phyloP scores from a whole-genome alignment of 1,140 invertebrate genomes.

The Drosophila albomicans region DNA sequence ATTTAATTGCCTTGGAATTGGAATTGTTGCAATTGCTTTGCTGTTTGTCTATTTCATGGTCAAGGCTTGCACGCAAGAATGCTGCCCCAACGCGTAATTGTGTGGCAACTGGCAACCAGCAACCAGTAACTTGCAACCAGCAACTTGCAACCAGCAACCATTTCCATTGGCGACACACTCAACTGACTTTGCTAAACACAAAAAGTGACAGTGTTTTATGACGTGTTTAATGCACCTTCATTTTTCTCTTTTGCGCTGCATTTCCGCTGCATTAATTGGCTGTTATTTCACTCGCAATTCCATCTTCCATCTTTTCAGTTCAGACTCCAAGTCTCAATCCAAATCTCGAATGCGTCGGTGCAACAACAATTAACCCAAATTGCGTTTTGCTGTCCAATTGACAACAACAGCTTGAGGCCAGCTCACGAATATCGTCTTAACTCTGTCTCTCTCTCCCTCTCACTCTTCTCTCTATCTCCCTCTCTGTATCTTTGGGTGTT shows the following conservation, averaged over 20 bases:
- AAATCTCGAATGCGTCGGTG: constrained; percentile 53
- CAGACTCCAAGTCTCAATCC: background rate
- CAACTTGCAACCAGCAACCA: constrained; percentile 7
- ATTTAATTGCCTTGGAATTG: constrained; percentile 70
- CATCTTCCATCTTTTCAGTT: background rate
- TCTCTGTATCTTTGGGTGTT: constrained; percentile 5
- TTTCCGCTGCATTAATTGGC: constrained; percentile 74
- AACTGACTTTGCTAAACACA: background rate
- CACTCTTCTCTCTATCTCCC: background rate
- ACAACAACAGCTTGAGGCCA: constrained; percentile 55
- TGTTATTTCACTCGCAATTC: background rate
- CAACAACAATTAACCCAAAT: constrained; percentile 79
- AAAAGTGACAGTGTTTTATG: constrained; percentile 78
- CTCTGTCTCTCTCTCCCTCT: constrained; percentile 4
- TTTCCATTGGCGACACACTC: constrained; percentile 25
- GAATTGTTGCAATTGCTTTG: constrained; percentile 31
- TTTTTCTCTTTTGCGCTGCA: constrained; percentile 7
- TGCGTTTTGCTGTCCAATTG: constrained; percentile 58
- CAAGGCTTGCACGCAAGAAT: constrained; percentile 74
- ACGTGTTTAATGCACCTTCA: constrained; percentile 8
- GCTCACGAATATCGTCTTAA: constrained; percentile 66
- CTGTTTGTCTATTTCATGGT: constrained; percentile 70
- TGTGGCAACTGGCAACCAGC: constrained; percentile 39
- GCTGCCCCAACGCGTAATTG: constrained; percentile 40
- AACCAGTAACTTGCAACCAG: constrained; percentile 20